Evolutionary conservation across 1,140 invertebrate genomes (phyloP).

Genomic region (Grapholita molesta): DNA sequence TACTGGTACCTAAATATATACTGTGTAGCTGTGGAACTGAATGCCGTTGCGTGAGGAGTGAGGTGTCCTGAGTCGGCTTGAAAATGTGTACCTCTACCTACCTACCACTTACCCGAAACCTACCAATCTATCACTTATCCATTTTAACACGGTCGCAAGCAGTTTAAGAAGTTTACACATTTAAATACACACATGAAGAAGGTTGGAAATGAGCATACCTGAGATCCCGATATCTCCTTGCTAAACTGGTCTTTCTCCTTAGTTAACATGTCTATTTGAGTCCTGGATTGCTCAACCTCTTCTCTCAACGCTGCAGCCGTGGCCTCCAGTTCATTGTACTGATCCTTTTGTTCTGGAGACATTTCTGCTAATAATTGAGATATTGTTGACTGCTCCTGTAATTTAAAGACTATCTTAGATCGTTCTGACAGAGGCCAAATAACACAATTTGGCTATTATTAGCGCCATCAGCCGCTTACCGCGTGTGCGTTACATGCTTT

Average conservation of each 20-base stretch:
- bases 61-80: no score
- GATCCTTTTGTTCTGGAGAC: constrained; percentile 80
- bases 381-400: constrained; percentile 78
- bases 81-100: no score
- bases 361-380: constrained; percentile 77
- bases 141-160: not conserved
- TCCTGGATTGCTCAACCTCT: constrained; percentile 81
- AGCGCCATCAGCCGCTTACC: no score
- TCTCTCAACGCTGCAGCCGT: constrained; percentile 78
- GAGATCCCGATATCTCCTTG: constrained; percentile 85
- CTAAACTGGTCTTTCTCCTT: constrained; percentile 82
- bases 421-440: no score
- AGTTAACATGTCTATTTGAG: constrained; percentile 81
- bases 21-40: no score
- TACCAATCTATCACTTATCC: no score
- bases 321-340: constrained; percentile 79
- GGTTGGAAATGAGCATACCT: constrained; percentile 38
- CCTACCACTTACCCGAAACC: no score
- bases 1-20: no score
- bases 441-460: no score
- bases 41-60: no score
- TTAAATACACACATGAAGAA: not conserved
- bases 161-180: not conserved
- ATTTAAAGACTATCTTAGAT: not conserved
- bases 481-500: no score